Conservation (phyloP, 2,888 invertebrate species). For the Hermodice carunculata region DNA sequence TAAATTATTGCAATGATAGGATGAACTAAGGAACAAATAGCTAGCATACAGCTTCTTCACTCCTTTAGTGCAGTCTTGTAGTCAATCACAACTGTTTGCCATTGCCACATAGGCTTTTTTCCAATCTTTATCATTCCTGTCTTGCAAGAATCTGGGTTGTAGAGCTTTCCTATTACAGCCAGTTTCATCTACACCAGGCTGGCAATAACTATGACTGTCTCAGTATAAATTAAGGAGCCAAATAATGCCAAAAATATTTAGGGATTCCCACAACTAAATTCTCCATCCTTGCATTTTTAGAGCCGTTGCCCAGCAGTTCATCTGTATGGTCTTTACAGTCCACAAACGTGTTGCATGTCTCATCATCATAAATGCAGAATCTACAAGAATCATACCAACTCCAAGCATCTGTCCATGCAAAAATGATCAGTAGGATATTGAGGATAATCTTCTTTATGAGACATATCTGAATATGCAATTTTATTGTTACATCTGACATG, state of each 20-base stretch:
- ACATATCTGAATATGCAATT: background rate
- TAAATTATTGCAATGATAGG: no score
- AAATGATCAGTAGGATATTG: background rate
- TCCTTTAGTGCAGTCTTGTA: slow-evolving; percentile 12
- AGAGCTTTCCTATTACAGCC: background rate
- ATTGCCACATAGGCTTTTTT: slow-evolving; percentile 5
- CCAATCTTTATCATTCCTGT: background rate
- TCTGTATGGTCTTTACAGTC: slow-evolving; percentile 14
- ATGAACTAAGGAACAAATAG: no score
- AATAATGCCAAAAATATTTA: background rate
- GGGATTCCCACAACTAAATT: slow-evolving; percentile 5
- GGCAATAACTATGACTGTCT: background rate
- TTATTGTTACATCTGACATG: slow-evolving; percentile 10
- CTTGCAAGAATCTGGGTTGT: background rate
- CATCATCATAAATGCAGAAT: background rate
- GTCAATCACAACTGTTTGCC: slow-evolving; percentile 22
- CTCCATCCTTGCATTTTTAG: background rate
- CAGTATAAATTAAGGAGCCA: slow-evolving; percentile 3
- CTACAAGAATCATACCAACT: slow-evolving; percentile 8
- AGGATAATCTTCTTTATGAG: slow-evolving; percentile 10
- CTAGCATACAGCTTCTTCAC: slow-evolving; percentile 29
- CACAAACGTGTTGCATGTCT: slow-evolving; percentile 9
- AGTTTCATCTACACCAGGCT: slow-evolving; percentile 3
- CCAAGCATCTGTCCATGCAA: background rate
- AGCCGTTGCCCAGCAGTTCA: background rate